These are phyloP conservation scores for Dryobota labecula DNA, from an alignment of 2,888 invertebrate species.

Conservation along the genomic window DNA sequence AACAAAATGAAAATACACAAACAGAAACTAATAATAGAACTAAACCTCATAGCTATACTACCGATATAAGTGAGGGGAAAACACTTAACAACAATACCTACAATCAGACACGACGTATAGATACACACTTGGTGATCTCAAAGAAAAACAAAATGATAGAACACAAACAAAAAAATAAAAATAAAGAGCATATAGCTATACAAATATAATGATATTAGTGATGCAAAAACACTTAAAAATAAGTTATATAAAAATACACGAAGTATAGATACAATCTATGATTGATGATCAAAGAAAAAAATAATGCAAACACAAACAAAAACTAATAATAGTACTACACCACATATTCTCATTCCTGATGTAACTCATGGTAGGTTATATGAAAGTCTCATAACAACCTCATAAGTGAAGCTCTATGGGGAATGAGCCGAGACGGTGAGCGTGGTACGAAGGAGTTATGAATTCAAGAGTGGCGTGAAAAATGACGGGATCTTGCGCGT, in stretches of 20 bases:
- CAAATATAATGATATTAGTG: conserved; percentile 61
- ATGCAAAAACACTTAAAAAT: conserved; percentile 37
- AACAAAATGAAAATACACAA: neutral
- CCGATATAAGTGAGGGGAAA: conserved; percentile 63
- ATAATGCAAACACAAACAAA: neutral
- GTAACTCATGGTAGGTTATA: conserved; percentile 70
- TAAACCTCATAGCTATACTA: neutral
- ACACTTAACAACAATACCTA: neutral
- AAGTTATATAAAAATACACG: neutral
- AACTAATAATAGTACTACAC: conserved; percentile 32
- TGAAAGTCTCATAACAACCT: conserved; percentile 73
- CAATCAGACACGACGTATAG: neutral
- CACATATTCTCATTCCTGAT: conserved; percentile 6
- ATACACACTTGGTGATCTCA: neutral
- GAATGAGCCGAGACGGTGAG: conserved; percentile 69
- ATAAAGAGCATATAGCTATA: neutral
- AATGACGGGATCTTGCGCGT: conserved; percentile 67
- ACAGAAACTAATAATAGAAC: conserved; percentile 7
- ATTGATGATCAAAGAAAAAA: neutral
- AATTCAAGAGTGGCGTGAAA: conserved; percentile 82
- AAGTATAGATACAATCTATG: neutral
- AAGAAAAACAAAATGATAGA: neutral
- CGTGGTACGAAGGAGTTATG: conserved; percentile 80
- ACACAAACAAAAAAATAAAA: conserved; percentile 2
- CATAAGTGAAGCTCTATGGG: conserved; percentile 77